A percentile compares a stretch with the other conserved stretches of the same genome.
Evolutionary conservation across 2,797 vertebrate species (phyloP).

Genomic region (Percopsis omiscomaycus): DNA sequence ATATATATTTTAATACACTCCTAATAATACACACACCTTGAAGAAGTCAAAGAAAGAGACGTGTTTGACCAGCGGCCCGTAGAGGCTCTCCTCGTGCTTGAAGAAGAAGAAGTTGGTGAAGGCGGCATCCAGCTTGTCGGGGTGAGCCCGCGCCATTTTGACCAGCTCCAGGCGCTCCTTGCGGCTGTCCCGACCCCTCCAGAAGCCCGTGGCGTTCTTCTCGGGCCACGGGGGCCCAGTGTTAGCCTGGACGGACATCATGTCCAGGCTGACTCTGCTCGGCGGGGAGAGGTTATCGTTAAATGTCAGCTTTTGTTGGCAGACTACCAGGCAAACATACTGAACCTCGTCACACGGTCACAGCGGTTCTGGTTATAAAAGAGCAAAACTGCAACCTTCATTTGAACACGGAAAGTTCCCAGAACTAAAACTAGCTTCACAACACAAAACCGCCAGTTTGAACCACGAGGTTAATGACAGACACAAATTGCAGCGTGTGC

Average conservation of each 20-base stretch:
- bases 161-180: slow-evolving; percentile 95
- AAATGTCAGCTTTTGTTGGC: no score
- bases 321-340: no score
- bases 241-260: slow-evolving; percentile 97
- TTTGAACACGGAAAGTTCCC: no score
- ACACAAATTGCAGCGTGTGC: no score
- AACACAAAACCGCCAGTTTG: no score
- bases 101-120: slow-evolving; percentile 99
- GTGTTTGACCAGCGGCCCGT: slow-evolving; percentile 94
- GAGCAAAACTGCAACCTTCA: no score
- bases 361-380: no score
- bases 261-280: slow-evolving; percentile 93
- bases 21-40: slow-evolving; percentile 81
- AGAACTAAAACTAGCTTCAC: no score
- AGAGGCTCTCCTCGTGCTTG: slow-evolving; percentile 91
- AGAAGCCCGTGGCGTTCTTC: slow-evolving; percentile 91
- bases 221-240: slow-evolving; percentile 88
- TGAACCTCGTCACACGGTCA: no score
- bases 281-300: neutral
- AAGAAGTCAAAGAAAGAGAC: slow-evolving; percentile 99
- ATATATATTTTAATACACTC: neutral
- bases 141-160: slow-evolving; percentile 87
- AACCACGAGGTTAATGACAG: no score
- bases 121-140: slow-evolving; percentile 87
- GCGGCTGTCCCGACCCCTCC: slow-evolving; percentile 95